phyloP scores from a whole-genome alignment of 2,113 vertebrate genomes.

The Brachionichthys hirsutus region DNA sequence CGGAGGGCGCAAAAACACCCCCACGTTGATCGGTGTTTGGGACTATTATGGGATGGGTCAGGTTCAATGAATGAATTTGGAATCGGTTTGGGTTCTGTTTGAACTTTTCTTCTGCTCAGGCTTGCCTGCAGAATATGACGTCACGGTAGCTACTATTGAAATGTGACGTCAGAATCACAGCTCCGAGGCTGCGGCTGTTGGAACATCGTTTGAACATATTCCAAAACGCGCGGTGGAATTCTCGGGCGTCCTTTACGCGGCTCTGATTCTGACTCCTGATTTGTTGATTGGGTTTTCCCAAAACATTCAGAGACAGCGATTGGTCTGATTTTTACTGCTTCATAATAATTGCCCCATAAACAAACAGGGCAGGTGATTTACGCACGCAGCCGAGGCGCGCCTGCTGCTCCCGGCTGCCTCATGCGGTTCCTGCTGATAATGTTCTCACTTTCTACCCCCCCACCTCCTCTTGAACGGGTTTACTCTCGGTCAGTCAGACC shows the following conservation, averaged over 20 bases:
- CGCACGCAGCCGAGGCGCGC: constrained; percentile 29
- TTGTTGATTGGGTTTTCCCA: too few species aligned
- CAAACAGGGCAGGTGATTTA: constrained; percentile 44
- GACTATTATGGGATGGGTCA: not conserved
- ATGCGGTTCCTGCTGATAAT: constrained; percentile 44
- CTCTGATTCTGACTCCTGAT: too few species aligned
- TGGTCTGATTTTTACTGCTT: not conserved
- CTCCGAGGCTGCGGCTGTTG: too few species aligned
- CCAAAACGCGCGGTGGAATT: not conserved
- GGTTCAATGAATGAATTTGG: not conserved
- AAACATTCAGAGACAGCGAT: too few species aligned
- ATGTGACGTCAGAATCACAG: too few species aligned
- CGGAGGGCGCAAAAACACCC: not conserved
- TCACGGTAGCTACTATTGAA: too few species aligned
- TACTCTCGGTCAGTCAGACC: constrained; percentile 71
- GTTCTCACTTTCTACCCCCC: constrained; percentile 54
- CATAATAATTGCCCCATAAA: constrained; percentile 25
- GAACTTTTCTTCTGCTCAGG: too few species aligned
- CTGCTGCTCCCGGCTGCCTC: constrained; percentile 51
- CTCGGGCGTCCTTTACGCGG: too few species aligned
- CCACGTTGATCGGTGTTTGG: not conserved
- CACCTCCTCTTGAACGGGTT: constrained; percentile 44
- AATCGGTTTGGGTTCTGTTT: not conserved
- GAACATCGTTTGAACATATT: too few species aligned
- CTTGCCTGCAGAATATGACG: too few species aligned